These are phyloP conservation scores for Pristiophorus japonicus DNA, from an alignment of 2,113 vertebrate species.

Conservation along the genomic window DNA sequence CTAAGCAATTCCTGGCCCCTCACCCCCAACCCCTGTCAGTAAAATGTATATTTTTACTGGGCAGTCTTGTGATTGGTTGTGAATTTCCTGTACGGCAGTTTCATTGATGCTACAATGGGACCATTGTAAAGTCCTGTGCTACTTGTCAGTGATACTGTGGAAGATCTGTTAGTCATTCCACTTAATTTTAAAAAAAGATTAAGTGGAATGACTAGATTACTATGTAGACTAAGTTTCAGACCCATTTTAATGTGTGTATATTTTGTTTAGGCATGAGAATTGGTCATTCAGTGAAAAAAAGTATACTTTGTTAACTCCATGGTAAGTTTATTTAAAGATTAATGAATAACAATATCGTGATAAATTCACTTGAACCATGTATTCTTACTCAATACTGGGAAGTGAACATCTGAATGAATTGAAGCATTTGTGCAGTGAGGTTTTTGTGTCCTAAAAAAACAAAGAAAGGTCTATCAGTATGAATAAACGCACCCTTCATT, in stretches of 20 bases:
- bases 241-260: not conserved
- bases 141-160: not conserved
- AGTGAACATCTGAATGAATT: not conserved
- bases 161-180: not conserved
- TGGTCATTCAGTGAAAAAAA: not conserved
- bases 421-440: not conserved
- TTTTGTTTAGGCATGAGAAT: not conserved
- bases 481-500: not conserved
- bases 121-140: not conserved
- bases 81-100: not conserved
- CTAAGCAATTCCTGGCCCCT: not conserved
- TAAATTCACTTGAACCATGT: not conserved
- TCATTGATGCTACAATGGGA: not conserved
- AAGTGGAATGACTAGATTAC: not conserved
- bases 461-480: not conserved
- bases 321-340: not conserved
- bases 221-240: not conserved
- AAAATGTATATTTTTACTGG: not conserved
- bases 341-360: not conserved
- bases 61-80: not conserved
- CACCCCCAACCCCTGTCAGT: not conserved
- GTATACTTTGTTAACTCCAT: not conserved
- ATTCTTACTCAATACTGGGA: not conserved
- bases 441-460: not conserved
- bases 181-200: not conserved